Evolutionary conservation across 2,797 vertebrate species (phyloP), one percentile per base, ranked within the genome.

Genomic region (Salmo trutta): DNA sequence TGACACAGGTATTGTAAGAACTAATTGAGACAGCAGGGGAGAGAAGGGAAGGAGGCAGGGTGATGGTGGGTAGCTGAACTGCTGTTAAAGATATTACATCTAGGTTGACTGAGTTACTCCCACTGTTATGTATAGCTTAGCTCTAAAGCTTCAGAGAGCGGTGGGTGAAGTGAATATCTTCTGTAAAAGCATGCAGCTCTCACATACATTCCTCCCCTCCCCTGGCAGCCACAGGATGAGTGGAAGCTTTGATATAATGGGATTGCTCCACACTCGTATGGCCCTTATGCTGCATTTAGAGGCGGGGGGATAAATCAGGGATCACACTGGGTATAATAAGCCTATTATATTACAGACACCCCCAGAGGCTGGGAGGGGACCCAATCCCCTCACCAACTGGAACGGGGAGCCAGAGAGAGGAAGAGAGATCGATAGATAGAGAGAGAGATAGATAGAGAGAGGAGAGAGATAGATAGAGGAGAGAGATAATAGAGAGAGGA

Each of bases 201-300:
- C n/a, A 21, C n/a, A 47, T 33, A 69, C 65, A 36, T 33, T 31
- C 36, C 75, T n/a, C 0, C 19, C 19, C 54, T 16, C 54, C 56
- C 83, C 71, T 33, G 10, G 64, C 15, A 67, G 76, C 75, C 75
- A 65, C 67, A 67, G 33, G 76, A 81, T 24, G 36, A 78, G 83
- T 36, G 79, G 74, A 52, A 70, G 78, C 74, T 75, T 79, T 77
- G 54, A 85, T 86, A 81, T 83, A 83, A 85, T 80, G 74, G 78
- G 82, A 79, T 84, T 84, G 79, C 70, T 71, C 36, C 71, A 27
- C n/a, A 72, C 62, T 51, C 24, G 56, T 77, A 77, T 82, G 80
- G 65, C 71, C n/a, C 21, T 74, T 73, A 82, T 81, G 78, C 82
- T 51, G 74, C 76, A 56, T 76, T 82, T 83, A 56, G 74, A 85